phyloP scores from a whole-genome alignment of 2,113 vertebrate genomes.

The Melanerpes formicivorus region DNA sequence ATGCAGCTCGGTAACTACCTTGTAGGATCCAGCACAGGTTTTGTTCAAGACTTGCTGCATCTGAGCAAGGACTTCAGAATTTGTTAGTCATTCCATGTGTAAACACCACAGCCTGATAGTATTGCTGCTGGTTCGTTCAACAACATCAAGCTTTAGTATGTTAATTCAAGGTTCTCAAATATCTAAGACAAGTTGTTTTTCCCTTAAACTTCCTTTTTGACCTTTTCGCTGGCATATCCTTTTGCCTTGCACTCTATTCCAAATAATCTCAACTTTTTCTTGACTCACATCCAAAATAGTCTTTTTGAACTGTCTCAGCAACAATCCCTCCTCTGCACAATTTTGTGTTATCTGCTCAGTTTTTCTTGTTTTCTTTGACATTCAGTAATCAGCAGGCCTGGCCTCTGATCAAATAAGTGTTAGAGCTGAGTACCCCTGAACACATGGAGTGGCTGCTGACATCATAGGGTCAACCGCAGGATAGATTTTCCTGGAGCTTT shows the following conservation, averaged over 20 bases:
- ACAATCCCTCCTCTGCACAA: conserved; percentile 34
- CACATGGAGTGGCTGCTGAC: conserved; percentile 31
- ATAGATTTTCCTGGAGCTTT: not conserved
- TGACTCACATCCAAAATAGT: conserved; percentile 50
- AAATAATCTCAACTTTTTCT: conserved; percentile 54
- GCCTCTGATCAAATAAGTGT: conserved; percentile 41
- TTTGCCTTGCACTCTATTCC: not conserved
- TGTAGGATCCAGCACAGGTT: not conserved
- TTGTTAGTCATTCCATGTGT: not conserved
- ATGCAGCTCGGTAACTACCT: not conserved
- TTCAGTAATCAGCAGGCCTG: conserved; percentile 58
- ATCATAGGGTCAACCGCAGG: conserved; percentile 28
- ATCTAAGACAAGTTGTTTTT: conserved; percentile 26
- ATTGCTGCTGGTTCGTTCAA: conserved; percentile 22
- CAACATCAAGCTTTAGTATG: not conserved
- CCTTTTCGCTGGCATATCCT: conserved; percentile 15
- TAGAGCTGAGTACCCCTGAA: not conserved
- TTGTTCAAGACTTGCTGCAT: not conserved
- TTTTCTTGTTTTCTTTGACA: conserved; percentile 67
- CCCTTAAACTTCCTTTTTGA: conserved; percentile 55
- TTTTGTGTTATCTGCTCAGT: conserved; percentile 27
- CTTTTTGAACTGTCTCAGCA: conserved; percentile 64
- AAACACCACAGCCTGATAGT: not conserved
- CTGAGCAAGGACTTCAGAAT: not conserved
- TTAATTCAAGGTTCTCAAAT: conserved; percentile 38